Percentiles rank a stretch among this genome's conserved stretches.
phyloP scores from a whole-genome alignment of 2,888 invertebrate species.

The Heliconius erato region DNA sequence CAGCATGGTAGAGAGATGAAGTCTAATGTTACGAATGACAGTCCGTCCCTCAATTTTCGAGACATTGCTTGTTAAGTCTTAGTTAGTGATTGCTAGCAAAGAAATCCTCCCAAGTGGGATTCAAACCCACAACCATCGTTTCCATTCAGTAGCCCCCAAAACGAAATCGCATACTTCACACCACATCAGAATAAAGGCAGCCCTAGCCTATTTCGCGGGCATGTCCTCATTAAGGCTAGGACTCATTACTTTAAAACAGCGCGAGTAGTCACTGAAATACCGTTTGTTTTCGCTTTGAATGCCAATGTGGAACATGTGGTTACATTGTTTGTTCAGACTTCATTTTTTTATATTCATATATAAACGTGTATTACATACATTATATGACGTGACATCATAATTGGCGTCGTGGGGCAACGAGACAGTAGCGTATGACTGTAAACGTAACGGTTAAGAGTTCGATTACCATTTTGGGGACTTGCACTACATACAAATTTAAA shows the following conservation, averaged over 20 bases:
- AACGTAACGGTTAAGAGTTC: background rate
- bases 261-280: slow-evolving; percentile 29
- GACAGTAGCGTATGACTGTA: too few relatives aligned
- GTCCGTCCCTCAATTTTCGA: background rate
- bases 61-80: too few relatives aligned
- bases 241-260: slow-evolving; percentile 39
- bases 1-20: background rate
- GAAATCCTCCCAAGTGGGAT: background rate
- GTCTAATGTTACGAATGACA: background rate
- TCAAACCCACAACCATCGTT: background rate
- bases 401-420: background rate
- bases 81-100: background rate
- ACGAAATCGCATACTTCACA: background rate
- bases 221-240: slow-evolving; percentile 38
- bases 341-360: background rate
- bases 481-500: too few relatives aligned
- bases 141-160: background rate
- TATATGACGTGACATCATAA: background rate
- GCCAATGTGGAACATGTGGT: slow-evolving; percentile 32
- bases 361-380: background rate
- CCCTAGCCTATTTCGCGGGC: slow-evolving; percentile 30
- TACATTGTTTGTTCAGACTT: slow-evolving; percentile 21
- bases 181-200: slow-evolving; percentile 4
- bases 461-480: background rate
- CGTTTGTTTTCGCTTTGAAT: slow-evolving; percentile 32